These are phyloP conservation scores for Morpho helenor DNA, from an alignment of 2,888 invertebrate species.

Conservation along the genomic window DNA sequence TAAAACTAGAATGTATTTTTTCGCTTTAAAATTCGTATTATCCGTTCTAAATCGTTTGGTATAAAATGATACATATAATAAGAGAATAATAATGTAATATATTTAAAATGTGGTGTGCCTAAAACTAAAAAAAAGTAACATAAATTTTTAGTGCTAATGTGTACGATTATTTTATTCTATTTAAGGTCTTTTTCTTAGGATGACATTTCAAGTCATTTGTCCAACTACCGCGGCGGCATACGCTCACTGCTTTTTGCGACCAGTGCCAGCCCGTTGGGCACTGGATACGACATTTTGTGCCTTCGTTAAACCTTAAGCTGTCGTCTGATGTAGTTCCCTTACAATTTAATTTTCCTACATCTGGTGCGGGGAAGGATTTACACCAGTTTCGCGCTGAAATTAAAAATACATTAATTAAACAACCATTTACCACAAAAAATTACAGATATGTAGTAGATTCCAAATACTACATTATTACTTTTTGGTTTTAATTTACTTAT, in stretches of 20 bases:
- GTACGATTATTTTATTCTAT: not conserved
- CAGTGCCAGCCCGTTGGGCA: slow-evolving; percentile 54
- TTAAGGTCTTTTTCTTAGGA: slow-evolving; percentile 25
- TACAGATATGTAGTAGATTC: too few relatives aligned
- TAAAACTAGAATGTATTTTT: too few relatives aligned
- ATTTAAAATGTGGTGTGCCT: too few relatives aligned
- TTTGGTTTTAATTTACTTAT: too few relatives aligned
- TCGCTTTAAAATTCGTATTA: too few relatives aligned
- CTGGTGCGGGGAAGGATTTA: slow-evolving; percentile 44
- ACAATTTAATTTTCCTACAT: slow-evolving; percentile 56
- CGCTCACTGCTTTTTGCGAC: slow-evolving; percentile 37
- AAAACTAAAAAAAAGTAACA: too few relatives aligned
- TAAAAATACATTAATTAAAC: not conserved
- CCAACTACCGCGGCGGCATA: slow-evolving; percentile 60
- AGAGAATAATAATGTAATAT: too few relatives aligned
- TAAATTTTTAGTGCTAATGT: too few relatives aligned
- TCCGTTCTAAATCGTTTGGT: too few relatives aligned
- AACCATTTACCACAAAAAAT: too few relatives aligned
- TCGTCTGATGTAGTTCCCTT: slow-evolving; percentile 41
- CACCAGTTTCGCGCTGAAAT: slow-evolving; percentile 54
- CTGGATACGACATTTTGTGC: slow-evolving; percentile 55
- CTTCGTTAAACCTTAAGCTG: slow-evolving; percentile 46
- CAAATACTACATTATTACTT: too few relatives aligned
- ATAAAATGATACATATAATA: too few relatives aligned
- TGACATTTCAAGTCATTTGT: slow-evolving; percentile 47